Evolutionary conservation across 2,113 vertebrate genomes (phyloP).

Genomic region (Austrofundulus limnaeus): DNA sequence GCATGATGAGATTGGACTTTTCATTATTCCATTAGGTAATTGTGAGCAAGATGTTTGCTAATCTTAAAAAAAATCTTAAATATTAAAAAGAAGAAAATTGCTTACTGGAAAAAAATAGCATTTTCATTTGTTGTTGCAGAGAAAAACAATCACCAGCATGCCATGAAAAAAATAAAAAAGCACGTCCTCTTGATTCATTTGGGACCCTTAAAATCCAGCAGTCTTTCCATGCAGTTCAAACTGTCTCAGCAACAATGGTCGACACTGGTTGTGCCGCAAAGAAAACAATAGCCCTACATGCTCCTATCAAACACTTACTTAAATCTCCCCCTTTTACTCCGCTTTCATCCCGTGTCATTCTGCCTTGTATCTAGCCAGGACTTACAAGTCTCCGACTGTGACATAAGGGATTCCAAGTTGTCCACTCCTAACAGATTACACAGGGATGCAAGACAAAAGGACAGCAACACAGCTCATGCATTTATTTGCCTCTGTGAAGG

Average conservation of each 20-base stretch:
- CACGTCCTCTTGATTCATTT: constrained; percentile 17
- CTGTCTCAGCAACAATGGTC: constrained; percentile 55
- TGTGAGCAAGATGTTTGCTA: too few species aligned
- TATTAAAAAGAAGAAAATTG: too few species aligned
- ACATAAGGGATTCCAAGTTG: constrained; percentile 77
- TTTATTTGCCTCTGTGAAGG: constrained; percentile 81
- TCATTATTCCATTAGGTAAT: too few species aligned
- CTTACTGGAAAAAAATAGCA: background rate
- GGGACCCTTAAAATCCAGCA: constrained; percentile 42
- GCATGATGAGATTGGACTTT: too few species aligned
- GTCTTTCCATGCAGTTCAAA: constrained; percentile 59
- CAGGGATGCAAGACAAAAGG: constrained; percentile 82
- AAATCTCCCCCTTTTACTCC: constrained; percentile 62
- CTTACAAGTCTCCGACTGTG: constrained; percentile 78
- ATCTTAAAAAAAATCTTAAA: too few species aligned
- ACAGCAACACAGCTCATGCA: constrained; percentile 72
- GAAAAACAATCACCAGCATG: constrained; percentile 22
- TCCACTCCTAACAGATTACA: constrained; percentile 82
- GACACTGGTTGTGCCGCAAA: constrained; percentile 65
- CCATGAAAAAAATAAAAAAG: background rate
- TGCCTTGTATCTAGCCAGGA: constrained; percentile 72
- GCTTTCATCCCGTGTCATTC: constrained; percentile 73
- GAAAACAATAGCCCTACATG: constrained; percentile 72
- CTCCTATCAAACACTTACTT: constrained; percentile 71
- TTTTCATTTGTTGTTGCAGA: background rate